Percentiles rank a stretch among this genome's conserved stretches.
Evolutionary conservation across 92 coral and sea anemone genomes (phyloP).

Genomic region (Epizoanthus illoricatus): DNA sequence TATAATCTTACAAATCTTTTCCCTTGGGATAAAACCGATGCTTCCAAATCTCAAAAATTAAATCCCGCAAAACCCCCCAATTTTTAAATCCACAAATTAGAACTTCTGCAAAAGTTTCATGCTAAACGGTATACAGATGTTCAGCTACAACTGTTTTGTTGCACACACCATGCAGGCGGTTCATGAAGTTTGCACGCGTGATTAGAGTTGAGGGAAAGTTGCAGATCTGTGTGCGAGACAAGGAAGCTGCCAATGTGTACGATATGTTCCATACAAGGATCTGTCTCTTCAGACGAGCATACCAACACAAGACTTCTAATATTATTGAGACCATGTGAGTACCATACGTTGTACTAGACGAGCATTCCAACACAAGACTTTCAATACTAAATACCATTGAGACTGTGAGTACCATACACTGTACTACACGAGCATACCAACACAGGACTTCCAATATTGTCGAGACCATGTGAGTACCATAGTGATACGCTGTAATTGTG

Average conservation of each 20-base stretch:
- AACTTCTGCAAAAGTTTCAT: no score
- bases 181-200: conserved; percentile 84
- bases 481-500: no score
- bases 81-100: background rate
- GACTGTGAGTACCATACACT: background rate
- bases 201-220: conserved; percentile 65
- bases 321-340: conserved; percentile 81
- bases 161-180: conserved; percentile 57
- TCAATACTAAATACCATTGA: conserved; percentile 84
- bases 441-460: conserved; percentile 88
- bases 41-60: no score
- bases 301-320: conserved; percentile 95
- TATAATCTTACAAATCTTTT: no score
- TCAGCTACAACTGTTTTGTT: background rate
- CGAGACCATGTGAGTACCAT: conserved; percentile 66
- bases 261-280: conserved; percentile 90
- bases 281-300: conserved; percentile 81
- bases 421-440: conserved; percentile 47
- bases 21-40: no score
- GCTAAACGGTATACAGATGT: background rate
- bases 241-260: conserved; percentile 90
- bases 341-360: conserved; percentile 42
- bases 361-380: conserved; percentile 94
- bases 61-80: no score
- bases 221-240: conserved; percentile 92